Base-by-base conservation (phyloP, 2,797 vertebrate genomes). In the Tadarida brasiliensis region DNA sequence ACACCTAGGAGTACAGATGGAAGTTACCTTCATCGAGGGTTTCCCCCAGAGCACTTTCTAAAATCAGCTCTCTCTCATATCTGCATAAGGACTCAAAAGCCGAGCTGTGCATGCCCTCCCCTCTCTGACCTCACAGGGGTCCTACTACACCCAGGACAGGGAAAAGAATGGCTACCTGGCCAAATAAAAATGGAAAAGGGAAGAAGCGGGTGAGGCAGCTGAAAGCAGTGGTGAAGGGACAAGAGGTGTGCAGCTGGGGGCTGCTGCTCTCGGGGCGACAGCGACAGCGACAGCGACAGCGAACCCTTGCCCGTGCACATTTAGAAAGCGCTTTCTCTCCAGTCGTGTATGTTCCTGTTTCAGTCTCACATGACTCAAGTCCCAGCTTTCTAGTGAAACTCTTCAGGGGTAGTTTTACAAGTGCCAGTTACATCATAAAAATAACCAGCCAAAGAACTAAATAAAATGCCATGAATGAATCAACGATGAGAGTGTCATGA, bases 1-100 rank as follows among this genome's bases (percentile, higher is more conserved):
- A 99, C 22, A 99, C 98, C 99, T 99, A 95, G 47, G 92, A 96
- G 26, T 20, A 97, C 83, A 94, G 49, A 97, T 35, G 47, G 26
- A 88, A 51, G 51, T 95, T 81, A 94, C 7, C 16, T 81, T 85
- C n/a, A 44, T 33, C 49, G 68, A 5, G 12, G 4, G 4, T 82
- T 90, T 20, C 70, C 15, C 26, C 96, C 16, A 95, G 94, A 81
- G 33, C 68, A 95, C 92, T 76, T 2, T 22, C 2, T 30, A 74
- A 67, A 78, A 74, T 47, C 26, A 4, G 71, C 16, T 67, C 1
- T 44, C 47, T 88, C 77, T 80, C 51, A 5, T 1, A 11, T 28
- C 11, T 68, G 49, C 7, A 0, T 26, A 30, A 47, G 28, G 56
- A 82, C 22, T 44, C 10, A 39, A 56, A 54, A 59, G 61, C 49